Evolutionary conservation across 2,888 invertebrate genomes (phyloP), one percentile per base, ranked within the genome.

Genomic region (Drosophila greeni): DNA sequence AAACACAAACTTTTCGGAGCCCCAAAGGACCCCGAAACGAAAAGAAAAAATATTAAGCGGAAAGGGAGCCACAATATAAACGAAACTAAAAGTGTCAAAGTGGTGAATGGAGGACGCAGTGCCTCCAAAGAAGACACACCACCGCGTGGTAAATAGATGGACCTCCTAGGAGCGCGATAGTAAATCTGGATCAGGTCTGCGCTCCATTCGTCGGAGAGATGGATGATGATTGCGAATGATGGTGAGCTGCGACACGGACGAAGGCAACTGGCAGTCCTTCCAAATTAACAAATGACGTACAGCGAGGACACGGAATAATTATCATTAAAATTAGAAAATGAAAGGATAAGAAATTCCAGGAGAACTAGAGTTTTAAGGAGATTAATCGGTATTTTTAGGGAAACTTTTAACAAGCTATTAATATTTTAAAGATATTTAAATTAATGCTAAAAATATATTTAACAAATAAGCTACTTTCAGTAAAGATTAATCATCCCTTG

Each of bases 81-180:
- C 70, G 51, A 73, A 74, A 79, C 80, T 82, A 74, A 84, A 80
- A 84, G 79, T 82, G 82, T 82, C 82, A 76, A 82, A 82, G 82
- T 64, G 84, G 73, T 74, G 70, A 73, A 75, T 69, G 9, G 70
- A 16, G 72, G 61, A 73, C 79, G 66, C 59, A 69, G 43, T 24
- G 48, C 53, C 54, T 53, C 45, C 31, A 47, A 47, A 9, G 45
- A 37, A 52, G 45, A 20, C 48, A 49, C 12, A 42, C 54, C 57
- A 43, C 55, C 45, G 45, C 31, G 37, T 33, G 60, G 59, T 34
- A 64, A 65, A 64, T 54, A 34, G 36, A 36, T 45, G 52, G 37
- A 34, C 20, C 40, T 26, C 24, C 45, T 62, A 75, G 72, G 65
- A 67, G 68, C 51, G 33, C 34, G 52, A 68, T 54, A 67, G 64